These are phyloP conservation scores for Chelonia mydas DNA, from an alignment of 2,797 vertebrate genomes.

Conservation along the genomic window DNA sequence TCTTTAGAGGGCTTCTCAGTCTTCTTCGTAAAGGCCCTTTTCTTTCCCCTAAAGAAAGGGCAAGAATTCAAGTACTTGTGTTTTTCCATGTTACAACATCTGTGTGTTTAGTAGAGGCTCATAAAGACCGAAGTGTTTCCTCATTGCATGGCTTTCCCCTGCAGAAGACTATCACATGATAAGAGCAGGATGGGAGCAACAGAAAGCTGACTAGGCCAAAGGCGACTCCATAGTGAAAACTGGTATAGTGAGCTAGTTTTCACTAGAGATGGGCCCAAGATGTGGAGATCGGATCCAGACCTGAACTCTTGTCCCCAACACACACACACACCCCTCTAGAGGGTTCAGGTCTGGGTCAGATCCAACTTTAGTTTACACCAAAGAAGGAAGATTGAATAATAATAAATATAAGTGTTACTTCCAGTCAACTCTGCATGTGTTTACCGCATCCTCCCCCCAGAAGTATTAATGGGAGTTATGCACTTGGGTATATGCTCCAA, in stretches of 20 bases:
- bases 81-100: slow-evolving; percentile 59
- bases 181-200: neutral
- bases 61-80: slow-evolving; percentile 51
- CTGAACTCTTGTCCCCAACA: neutral
- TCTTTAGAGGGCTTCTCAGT: slow-evolving; percentile 26
- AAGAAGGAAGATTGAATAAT: neutral
- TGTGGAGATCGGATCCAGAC: neutral
- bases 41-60: slow-evolving; percentile 41
- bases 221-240: neutral
- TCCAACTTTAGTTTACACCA: neutral
- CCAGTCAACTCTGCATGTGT: neutral
- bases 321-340: neutral
- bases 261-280: neutral
- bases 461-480: neutral
- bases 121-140: slow-evolving; percentile 47
- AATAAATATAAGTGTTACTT: neutral
- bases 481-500: neutral
- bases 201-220: neutral
- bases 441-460: neutral
- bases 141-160: neutral
- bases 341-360: neutral
- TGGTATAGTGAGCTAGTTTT: neutral
- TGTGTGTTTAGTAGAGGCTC: slow-evolving; percentile 56
- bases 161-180: neutral
- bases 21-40: neutral